These are phyloP conservation scores for Scatophagus argus DNA, from an alignment of 2,113 vertebrate species.

Conservation along the genomic window DNA sequence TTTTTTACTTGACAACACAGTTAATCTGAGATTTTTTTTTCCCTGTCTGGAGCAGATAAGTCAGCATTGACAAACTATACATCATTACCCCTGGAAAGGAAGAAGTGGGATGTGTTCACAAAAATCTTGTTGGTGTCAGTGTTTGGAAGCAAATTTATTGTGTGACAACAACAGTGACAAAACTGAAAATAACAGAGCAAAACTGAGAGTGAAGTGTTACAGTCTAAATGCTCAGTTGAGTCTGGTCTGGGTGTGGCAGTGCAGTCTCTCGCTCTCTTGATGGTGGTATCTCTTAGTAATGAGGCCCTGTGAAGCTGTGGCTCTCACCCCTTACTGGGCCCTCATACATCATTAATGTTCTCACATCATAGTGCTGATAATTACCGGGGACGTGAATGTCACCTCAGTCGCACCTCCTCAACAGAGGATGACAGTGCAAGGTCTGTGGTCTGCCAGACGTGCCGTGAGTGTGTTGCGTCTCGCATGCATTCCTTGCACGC, in stretches of 20 bases:
- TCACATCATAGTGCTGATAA: constrained; percentile 85
- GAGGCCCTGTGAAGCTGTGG: constrained; percentile 76
- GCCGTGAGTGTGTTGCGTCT: constrained; percentile 37
- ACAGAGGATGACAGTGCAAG: constrained; percentile 78
- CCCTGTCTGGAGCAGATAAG: background rate
- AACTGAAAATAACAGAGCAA: constrained; percentile 14
- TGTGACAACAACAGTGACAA: constrained; percentile 35
- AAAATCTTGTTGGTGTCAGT: background rate
- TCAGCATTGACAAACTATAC: constrained; percentile 9
- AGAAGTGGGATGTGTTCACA: constrained; percentile 8
- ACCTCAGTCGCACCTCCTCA: constrained; percentile 76
- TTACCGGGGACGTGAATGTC: constrained; percentile 84
- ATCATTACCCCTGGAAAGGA: background rate
- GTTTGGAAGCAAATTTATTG: constrained; percentile 46
- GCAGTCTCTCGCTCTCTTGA: constrained; percentile 33
- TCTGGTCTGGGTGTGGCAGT: constrained; percentile 49
- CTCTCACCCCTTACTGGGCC: constrained; percentile 77
- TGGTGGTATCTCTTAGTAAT: constrained; percentile 75
- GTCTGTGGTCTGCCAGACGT: constrained; percentile 71
- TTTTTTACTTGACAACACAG: constrained; percentile 62
- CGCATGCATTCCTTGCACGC: constrained; percentile 11
- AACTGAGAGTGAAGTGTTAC: constrained; percentile 45
- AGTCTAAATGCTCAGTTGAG: constrained; percentile 25
- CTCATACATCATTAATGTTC: constrained; percentile 87
- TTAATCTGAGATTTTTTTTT: constrained; percentile 54